Evolutionary conservation across 2,888 invertebrate species (phyloP).

Genomic region (Cosmorhoe ocellata): DNA sequence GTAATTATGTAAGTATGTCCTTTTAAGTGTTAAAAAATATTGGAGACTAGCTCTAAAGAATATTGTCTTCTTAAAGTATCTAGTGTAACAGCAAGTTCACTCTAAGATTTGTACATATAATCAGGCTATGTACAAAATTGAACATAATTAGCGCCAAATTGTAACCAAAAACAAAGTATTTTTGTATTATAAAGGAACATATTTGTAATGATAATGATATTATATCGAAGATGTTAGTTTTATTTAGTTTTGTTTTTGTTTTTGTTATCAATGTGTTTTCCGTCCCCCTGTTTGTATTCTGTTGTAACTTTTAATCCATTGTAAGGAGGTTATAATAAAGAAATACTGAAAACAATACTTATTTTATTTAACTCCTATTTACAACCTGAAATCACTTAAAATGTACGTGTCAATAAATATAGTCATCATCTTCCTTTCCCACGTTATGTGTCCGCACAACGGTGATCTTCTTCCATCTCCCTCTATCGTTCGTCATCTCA

Average conservation of each 20-base stretch:
- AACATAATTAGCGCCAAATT: slow-evolving; percentile 54
- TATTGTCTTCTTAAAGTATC: too few species aligned
- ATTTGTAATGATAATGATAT: slow-evolving; percentile 32
- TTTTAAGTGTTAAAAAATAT: too few species aligned
- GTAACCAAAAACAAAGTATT: slow-evolving; percentile 63
- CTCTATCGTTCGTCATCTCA: too few species aligned
- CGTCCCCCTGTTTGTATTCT: slow-evolving; percentile 59
- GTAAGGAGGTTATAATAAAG: slow-evolving; percentile 59
- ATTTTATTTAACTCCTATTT: not conserved
- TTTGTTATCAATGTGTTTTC: slow-evolving; percentile 54
- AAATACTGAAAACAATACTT: slow-evolving; percentile 9
- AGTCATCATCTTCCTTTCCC: too few species aligned
- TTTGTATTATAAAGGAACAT: slow-evolving; percentile 47
- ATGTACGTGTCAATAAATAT: too few species aligned
- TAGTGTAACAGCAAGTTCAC: too few species aligned
- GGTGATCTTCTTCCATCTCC: too few species aligned
- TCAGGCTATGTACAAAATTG: slow-evolving; percentile 33
- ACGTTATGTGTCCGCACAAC: too few species aligned
- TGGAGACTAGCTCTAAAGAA: too few species aligned
- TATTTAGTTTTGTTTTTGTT: slow-evolving; percentile 38
- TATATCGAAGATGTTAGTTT: slow-evolving; percentile 34
- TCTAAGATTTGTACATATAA: slow-evolving; percentile 24
- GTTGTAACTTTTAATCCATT: slow-evolving; percentile 56
- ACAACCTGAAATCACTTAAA: too few species aligned
- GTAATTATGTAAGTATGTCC: too few species aligned